phyloP scores from a whole-genome alignment of 2,797 vertebrate species.

The Cottoperca gobio region DNA sequence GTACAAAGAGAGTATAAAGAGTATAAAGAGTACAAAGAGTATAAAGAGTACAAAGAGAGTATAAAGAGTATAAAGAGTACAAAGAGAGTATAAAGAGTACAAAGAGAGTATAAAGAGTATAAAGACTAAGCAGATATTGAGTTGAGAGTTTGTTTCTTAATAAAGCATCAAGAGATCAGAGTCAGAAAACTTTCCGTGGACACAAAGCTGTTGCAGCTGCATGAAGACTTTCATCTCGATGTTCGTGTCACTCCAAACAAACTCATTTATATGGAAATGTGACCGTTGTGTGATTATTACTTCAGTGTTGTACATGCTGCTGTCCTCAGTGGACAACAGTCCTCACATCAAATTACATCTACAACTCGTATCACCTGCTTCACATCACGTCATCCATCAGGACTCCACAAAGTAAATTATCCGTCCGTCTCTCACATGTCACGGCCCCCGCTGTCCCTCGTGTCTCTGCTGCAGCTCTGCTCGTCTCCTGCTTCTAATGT shows the following conservation, averaged over 20 bases:
- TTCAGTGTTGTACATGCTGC: background rate
- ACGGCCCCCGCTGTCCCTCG: constrained; percentile 50
- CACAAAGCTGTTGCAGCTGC: background rate
- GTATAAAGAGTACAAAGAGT: too few relatives aligned
- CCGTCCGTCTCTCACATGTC: constrained; percentile 44
- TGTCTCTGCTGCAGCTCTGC: constrained; percentile 38
- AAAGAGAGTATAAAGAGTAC: too few relatives aligned
- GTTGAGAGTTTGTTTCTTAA: too few relatives aligned
- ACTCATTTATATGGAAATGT: background rate
- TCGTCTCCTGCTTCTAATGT: constrained; percentile 50
- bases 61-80: too few relatives aligned
- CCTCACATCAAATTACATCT: constrained; percentile 55
- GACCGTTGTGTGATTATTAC: constrained; percentile 1
- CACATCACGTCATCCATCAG: constrained; percentile 68
- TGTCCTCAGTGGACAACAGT: constrained; percentile 25
- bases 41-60: too few relatives aligned
- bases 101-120: too few relatives aligned
- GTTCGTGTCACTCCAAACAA: too few relatives aligned
- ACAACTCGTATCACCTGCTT: constrained; percentile 63
- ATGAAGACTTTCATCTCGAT: background rate
- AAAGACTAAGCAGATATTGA: too few relatives aligned
- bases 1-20: too few relatives aligned
- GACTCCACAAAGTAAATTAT: constrained; percentile 53
- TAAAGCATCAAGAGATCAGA: background rate
- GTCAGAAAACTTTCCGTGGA: background rate